phyloP scores from a whole-genome alignment of 64 coral and sea anemone species.

The Stichodactyla mertensii region DNA sequence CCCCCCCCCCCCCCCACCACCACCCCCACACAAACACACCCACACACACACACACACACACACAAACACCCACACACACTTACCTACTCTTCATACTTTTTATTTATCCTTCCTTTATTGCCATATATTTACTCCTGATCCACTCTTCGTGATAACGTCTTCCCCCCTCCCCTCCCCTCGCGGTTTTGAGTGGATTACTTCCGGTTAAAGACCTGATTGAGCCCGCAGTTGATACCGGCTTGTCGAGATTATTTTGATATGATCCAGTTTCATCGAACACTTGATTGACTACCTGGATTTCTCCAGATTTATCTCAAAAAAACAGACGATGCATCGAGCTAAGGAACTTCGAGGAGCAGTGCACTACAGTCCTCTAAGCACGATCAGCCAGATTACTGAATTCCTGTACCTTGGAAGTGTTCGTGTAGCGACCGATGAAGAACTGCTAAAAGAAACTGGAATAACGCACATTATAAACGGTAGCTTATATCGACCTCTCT shows the following conservation, averaged over 20 bases:
- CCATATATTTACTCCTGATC: too few relatives aligned
- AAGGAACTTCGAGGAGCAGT: not conserved
- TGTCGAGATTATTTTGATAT: not conserved
- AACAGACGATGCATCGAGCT: not conserved
- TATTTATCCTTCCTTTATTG: too few relatives aligned
- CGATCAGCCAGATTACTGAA: slow-evolving; percentile 68
- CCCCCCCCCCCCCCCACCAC: too few relatives aligned
- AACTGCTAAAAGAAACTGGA: slow-evolving; percentile 55
- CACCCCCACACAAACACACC: too few relatives aligned
- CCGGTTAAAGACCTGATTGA: not conserved
- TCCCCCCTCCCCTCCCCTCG: too few relatives aligned
- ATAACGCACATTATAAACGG: slow-evolving; percentile 87
- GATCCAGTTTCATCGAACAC: not conserved
- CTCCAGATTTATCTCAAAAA: not conserved
- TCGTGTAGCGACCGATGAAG: slow-evolving; percentile 53
- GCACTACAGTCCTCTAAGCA: slow-evolving; percentile 44
- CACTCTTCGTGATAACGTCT: too few relatives aligned
- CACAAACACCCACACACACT: too few relatives aligned
- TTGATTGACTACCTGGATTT: not conserved
- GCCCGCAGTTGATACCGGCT: not conserved
- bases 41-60: too few relatives aligned
- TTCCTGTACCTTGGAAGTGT: slow-evolving; percentile 79
- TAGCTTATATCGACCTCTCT: not conserved
- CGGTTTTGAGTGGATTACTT: not conserved
- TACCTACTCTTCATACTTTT: too few relatives aligned